Conservation (phyloP, 2,797 vertebrate species). For the Sibirionetta formosa region DNA sequence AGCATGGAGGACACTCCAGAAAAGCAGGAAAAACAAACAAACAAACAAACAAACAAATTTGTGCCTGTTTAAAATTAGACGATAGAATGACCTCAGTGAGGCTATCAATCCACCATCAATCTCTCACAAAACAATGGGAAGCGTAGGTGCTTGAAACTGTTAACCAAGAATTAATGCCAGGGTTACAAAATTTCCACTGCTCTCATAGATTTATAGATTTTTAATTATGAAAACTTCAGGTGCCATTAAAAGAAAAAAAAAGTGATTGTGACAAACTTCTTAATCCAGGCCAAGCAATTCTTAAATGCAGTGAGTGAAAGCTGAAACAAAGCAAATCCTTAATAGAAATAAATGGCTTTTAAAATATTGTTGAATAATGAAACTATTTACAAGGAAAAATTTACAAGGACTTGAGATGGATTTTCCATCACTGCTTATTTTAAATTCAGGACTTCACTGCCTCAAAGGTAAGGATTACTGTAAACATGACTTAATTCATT, state of each 20-base stretch:
- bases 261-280: background rate
- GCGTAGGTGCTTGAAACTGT: background rate
- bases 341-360: background rate
- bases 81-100: background rate
- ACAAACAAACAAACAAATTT: background rate
- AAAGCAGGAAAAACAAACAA: background rate
- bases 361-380: background rate
- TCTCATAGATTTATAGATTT: background rate
- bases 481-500: constrained; percentile 11
- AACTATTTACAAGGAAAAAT: background rate
- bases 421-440: background rate
- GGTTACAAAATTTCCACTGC: background rate
- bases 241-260: background rate
- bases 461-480: background rate
- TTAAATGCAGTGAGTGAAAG: background rate
- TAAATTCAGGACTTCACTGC: background rate
- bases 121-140: background rate
- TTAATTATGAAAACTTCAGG: background rate
- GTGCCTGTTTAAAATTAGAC: background rate
- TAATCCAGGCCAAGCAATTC: background rate
- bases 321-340: background rate
- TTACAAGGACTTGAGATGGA: background rate
- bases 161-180: background rate
- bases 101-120: background rate
- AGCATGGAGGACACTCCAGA: background rate